Percentiles rank a stretch among this genome's conserved stretches.
phyloP scores from a whole-genome alignment of 2,797 vertebrate species.

The Poecilia wingei region DNA sequence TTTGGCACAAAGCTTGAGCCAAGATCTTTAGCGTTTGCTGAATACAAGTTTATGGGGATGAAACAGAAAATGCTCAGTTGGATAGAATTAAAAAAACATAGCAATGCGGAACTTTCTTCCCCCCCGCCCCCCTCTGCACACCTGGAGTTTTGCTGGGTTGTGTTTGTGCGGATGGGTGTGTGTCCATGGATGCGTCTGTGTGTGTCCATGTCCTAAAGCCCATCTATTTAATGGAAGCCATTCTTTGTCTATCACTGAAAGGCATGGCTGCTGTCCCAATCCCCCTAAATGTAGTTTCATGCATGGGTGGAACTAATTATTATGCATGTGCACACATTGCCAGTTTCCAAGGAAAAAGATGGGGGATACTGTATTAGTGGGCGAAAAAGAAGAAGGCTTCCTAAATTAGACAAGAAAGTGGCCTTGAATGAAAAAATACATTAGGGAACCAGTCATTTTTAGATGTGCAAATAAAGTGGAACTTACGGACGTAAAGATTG shows the following conservation, averaged over 20 bases:
- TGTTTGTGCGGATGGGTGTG: slow-evolving; percentile 26
- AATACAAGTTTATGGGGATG: not conserved
- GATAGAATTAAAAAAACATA: not conserved
- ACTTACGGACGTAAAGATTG: slow-evolving; percentile 7
- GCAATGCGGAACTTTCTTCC: not conserved
- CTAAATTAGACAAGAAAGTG: slow-evolving; percentile 34
- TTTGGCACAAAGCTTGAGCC: slow-evolving; percentile 27
- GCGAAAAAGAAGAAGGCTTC: slow-evolving; percentile 30
- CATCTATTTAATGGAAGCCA: slow-evolving; percentile 68
- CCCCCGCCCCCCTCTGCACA: not conserved
- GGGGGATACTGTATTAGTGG: slow-evolving; percentile 31
- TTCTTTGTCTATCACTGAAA: slow-evolving; percentile 73
- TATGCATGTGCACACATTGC: slow-evolving; percentile 66
- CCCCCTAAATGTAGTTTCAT: slow-evolving; percentile 71
- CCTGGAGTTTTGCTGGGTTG: slow-evolving; percentile 7
- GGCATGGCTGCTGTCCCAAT: slow-evolving; percentile 69
- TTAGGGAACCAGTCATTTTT: slow-evolving; percentile 8
- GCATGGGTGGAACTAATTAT: slow-evolving; percentile 76
- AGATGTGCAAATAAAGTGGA: slow-evolving; percentile 9
- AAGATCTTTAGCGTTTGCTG: slow-evolving; percentile 29
- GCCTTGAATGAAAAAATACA: slow-evolving; percentile 3
- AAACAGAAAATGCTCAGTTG: not conserved
- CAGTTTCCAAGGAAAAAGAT: slow-evolving; percentile 56
- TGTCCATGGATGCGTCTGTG: slow-evolving; percentile 15
- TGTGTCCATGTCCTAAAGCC: slow-evolving; percentile 42